Conservation (phyloP, 2,113 vertebrate genomes). For the Centropristis striata region DNA sequence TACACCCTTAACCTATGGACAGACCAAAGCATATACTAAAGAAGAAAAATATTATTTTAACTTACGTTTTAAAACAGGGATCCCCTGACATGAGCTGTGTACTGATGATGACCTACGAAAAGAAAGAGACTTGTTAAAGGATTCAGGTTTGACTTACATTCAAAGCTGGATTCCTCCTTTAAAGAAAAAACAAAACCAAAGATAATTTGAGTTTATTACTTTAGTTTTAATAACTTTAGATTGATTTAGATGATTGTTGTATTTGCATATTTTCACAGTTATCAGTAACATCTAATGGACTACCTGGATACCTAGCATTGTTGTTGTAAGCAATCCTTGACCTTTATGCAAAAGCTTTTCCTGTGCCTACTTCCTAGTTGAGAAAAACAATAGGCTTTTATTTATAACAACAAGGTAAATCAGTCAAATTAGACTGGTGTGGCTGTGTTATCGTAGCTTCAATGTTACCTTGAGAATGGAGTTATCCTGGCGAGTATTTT, state of each 20-base stretch:
- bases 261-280: not conserved
- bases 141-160: not conserved
- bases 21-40: not conserved
- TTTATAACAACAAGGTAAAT: not conserved
- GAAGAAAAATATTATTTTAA: constrained; percentile 36
- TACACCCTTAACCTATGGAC: too few species aligned
- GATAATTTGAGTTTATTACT: too few species aligned
- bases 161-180: not conserved
- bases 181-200: not conserved
- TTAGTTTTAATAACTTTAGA: too few species aligned
- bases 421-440: not conserved
- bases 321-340: not conserved
- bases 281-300: not conserved
- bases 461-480: constrained; percentile 97
- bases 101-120: constrained; percentile 91
- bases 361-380: not conserved
- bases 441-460: not conserved
- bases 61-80: constrained; percentile 99
- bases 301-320: not conserved
- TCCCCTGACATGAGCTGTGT: constrained; percentile 99
- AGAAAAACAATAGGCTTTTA: constrained; percentile 16
- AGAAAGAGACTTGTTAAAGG: not conserved
- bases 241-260: not conserved
- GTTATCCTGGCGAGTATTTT: constrained; percentile 98
- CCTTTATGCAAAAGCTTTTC: constrained; percentile 16